Evolutionary conservation across 2,888 invertebrate genomes (phyloP), one percentile per base, ranked within the genome.

Genomic region (Tenthredo notha): DNA sequence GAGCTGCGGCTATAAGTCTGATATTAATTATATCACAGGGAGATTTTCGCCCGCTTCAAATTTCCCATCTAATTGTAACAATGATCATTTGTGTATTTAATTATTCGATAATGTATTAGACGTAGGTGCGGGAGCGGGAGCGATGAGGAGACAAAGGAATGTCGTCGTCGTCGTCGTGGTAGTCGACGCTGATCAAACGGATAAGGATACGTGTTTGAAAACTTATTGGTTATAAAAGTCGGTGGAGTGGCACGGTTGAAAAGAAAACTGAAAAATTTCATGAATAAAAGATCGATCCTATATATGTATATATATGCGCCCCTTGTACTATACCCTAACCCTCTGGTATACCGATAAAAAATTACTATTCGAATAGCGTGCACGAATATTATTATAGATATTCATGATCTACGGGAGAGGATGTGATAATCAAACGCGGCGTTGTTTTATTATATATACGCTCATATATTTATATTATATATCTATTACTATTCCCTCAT

Each of bases 201-300:
- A 83, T 83, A 83, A 83, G 67, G 10, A 50, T 47, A 67, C 83
- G 83, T 83, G 83, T 83, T 83, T 67, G 67, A 83, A 83, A 83
- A 83, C 83, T 83, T 83, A 83, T 83, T 83, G 83, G 83, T 83
- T 83, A 83, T 83, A 83, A 83, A 83, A 83, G 67, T 83, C 67
- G 67, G 47, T 50, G 54, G 77, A 33, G 47, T 33, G 50, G 78
- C 18, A 40, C 40, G 83, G 54, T n/a, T 67, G 83, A 67, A 83
- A 83, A 70, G 83, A 83, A 83, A 83, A 83, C 67, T 83, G 83
- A 83, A 83, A 83, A 83, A 83, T 83, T 77, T 83, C 83, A 83
- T 83, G 83, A 83, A 83, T 83, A 83, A 83, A 83, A 83, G 83
- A 83, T 83, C 67, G 47, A 83, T 47, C 43, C 67, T 43, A 10